Percentiles rank a stretch among this genome's conserved stretches.
Evolutionary conservation across 2,888 invertebrate genomes (phyloP).

Genomic region (Zygogramma bicolorata): DNA sequence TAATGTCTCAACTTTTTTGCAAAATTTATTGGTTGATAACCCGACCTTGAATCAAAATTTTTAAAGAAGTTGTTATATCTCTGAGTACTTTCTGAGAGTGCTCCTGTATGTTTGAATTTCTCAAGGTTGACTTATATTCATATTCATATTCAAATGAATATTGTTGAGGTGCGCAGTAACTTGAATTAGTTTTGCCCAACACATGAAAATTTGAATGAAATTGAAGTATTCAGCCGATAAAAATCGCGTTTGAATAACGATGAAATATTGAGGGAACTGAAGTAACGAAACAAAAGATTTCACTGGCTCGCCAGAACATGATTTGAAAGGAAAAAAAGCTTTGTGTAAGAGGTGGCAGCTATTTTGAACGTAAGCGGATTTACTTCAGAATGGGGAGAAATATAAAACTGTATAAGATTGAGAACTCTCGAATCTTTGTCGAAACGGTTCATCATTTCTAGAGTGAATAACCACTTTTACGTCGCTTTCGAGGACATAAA

Average conservation of each 20-base stretch:
- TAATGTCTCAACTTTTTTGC: no score
- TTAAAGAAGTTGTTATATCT: no score
- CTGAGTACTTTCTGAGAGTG: no score
- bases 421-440: no score
- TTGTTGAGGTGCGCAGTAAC: no score
- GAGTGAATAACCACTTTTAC: neutral
- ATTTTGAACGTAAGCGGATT: neutral
- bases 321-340: neutral
- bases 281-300: neutral
- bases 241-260: neutral
- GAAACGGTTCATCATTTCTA: neutral
- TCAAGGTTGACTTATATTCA: no score
- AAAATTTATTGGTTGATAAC: no score
- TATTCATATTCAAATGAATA: no score
- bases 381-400: neutral
- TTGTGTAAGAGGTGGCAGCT: neutral
- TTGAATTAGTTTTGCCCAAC: neutral
- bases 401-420: neutral
- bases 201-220: neutral
- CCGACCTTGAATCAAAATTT: no score
- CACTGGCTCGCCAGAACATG: neutral
- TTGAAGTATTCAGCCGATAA: neutral
- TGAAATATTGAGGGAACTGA: neutral
- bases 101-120: no score
- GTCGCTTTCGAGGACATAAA: no score